Evolutionary conservation across 2,888 invertebrate species (phyloP).

Genomic region (Leptopilina drosophilae): DNA sequence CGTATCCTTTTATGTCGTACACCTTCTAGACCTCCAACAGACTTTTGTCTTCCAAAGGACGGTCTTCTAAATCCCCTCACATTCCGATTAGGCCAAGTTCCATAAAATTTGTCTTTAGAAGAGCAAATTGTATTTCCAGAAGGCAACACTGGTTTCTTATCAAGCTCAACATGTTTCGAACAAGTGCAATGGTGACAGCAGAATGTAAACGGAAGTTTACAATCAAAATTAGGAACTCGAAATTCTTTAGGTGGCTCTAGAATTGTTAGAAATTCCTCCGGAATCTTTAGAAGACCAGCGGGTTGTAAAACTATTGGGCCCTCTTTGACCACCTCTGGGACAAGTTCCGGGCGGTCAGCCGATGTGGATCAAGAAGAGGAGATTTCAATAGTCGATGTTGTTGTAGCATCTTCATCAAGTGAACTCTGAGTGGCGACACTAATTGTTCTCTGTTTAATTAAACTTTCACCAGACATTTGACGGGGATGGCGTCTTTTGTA

Average conservation of each 20-base stretch:
- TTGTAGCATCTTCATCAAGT: constrained; percentile 69
- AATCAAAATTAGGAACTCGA: constrained; percentile 56
- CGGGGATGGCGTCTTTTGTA: constrained; percentile 80
- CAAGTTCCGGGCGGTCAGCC: constrained; percentile 4
- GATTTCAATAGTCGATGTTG: constrained; percentile 62
- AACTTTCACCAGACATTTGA: constrained; percentile 61
- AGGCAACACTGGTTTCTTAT: constrained; percentile 60
- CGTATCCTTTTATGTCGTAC: constrained; percentile 38
- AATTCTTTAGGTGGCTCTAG: constrained; percentile 66
- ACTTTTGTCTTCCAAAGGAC: constrained; percentile 56
- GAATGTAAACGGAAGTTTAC: constrained; percentile 49
- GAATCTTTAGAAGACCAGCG: constrained; percentile 31
- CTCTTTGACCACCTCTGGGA: constrained; percentile 10
- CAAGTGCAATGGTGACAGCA: constrained; percentile 63
- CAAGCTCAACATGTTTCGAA: constrained; percentile 64
- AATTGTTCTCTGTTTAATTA: constrained; percentile 51
- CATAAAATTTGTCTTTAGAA: constrained; percentile 62
- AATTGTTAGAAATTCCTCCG: constrained; percentile 58
- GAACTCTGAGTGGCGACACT: constrained; percentile 72
- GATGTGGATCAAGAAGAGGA: constrained; percentile 71
- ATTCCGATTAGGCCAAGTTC: constrained; percentile 68
- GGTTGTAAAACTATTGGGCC: constrained; percentile 33
- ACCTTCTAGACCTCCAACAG: constrained; percentile 43
- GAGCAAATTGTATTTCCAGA: constrained; percentile 64
- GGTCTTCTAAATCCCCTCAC: constrained; percentile 53